Base-by-base conservation (phyloP, 37 sponge, comb jelly and placozoan genomes). In the Chondrilla cf. caribensis region DNA sequence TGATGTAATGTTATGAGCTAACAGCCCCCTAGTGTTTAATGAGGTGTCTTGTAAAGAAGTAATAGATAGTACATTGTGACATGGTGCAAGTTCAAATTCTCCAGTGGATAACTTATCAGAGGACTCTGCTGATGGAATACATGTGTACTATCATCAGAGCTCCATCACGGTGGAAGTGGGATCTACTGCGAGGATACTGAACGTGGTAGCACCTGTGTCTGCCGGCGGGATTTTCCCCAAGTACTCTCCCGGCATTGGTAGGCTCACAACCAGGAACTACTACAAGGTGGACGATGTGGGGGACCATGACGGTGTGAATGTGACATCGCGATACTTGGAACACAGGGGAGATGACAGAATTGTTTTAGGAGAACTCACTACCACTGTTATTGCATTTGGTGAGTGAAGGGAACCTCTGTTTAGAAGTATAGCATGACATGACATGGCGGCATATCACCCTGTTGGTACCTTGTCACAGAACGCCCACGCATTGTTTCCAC, bases 141-240 rank as follows among this genome's bases (percentile, higher is more conserved):
- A 73, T 73, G 76, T 73, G 2, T 73, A 39, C 76, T 39, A 73
- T 6, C 76, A 73, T 25, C 38, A 73, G 8, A 4, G 6, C 29
- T n/a, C 14, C 71, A 11, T 40, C 76, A 36, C 3, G 31, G 76
- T 18, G 68, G 79, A 32, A 77, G 64, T 6, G 64, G 76, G 76
- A 38, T 14, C 38, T 15, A 73, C 76, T 36, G 38, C 40, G 24
- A 36, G 18, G 11, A 40, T 73, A 3, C 22, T 39, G 21, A 73
- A 73, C 40, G 76, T 73, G 41, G 76, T 73, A 22, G 24, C 38
- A 4, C 76, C 76, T 15, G 24, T 25, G 1, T 6, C 15, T 3
- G 29, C 32, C 33, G 44, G 0, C 70, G 81, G 22, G 14, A 17
- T 28, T 40, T 82, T n/a, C 28, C 7, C 32, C 81, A 17, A 25